A percentile compares a stretch with the other conserved stretches of the same genome.
Conservation (phyloP, 2,113 vertebrate genomes). For the Empidonax traillii region DNA sequence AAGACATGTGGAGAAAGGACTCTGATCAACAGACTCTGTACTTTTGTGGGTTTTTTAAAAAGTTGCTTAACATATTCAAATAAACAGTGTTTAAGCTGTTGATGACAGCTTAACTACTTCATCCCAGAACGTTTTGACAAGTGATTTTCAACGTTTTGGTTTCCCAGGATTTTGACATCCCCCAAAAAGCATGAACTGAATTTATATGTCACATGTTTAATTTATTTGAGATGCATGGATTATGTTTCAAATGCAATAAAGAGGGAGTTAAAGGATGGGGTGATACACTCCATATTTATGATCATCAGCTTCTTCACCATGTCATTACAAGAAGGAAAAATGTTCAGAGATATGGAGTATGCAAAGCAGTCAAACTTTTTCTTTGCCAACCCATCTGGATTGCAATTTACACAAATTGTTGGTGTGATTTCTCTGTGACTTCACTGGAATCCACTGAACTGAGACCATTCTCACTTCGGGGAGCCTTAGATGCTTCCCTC, state of each 20-base stretch:
- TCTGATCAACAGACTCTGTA: background rate
- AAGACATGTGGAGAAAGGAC: background rate
- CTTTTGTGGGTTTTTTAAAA: background rate
- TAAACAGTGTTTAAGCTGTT: conserved; percentile 50
- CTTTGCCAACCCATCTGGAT: background rate
- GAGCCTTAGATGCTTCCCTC: background rate
- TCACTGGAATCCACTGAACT: background rate
- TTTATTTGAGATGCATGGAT: conserved; percentile 36
- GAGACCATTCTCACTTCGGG: background rate
- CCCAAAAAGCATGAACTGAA: conserved; percentile 13
- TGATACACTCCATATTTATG: conserved; percentile 11
- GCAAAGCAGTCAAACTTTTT: background rate
- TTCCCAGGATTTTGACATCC: conserved; percentile 42
- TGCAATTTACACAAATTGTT: background rate
- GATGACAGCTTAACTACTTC: conserved; percentile 60
- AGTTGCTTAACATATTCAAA: conserved; percentile 54
- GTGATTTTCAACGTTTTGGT: conserved; percentile 27
- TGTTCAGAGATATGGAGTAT: background rate
- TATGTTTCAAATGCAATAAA: background rate
- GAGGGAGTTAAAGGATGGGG: background rate
- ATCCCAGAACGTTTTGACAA: conserved; percentile 56
- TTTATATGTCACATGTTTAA: conserved; percentile 47
- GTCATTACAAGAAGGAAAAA: background rate
- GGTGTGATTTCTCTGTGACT: background rate
- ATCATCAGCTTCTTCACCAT: background rate